Conservation (phyloP, 2,113 vertebrate genomes). For the Chamaetylas fuelleborni region DNA sequence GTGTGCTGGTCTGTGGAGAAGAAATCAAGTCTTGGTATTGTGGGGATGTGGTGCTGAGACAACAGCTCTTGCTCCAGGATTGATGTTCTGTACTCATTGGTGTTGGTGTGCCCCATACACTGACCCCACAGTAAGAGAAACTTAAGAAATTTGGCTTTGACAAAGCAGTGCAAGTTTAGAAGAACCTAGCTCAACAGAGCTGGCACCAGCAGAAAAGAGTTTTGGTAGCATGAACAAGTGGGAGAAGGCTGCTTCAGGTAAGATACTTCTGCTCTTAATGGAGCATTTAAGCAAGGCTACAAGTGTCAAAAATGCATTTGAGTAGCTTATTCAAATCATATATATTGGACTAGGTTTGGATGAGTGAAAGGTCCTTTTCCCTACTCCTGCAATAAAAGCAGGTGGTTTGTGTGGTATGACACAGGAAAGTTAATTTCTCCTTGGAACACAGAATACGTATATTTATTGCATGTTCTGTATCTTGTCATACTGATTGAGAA, state of each 20-base stretch:
- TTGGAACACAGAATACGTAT: background rate
- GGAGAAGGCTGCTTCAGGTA: background rate
- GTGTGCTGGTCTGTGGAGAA: background rate
- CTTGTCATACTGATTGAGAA: background rate
- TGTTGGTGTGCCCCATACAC: fast-evolving
- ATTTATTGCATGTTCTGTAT: background rate
- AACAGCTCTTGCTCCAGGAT: background rate
- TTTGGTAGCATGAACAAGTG: background rate
- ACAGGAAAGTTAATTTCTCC: background rate
- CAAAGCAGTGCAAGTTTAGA: background rate
- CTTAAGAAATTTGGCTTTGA: background rate
- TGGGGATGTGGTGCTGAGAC: background rate
- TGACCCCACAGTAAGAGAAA: background rate
- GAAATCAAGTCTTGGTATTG: background rate
- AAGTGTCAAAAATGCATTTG: background rate
- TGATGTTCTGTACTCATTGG: background rate
- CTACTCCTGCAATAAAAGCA: background rate
- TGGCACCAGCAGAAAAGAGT: background rate
- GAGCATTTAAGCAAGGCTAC: background rate
- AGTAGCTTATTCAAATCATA: background rate
- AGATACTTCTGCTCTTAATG: background rate
- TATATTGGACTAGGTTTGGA: background rate
- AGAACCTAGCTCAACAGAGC: background rate
- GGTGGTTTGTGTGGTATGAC: background rate
- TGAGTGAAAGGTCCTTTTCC: background rate